Evolutionary conservation across 2,113 vertebrate genomes (phyloP).

Genomic region (Aphyosemion australe): DNA sequence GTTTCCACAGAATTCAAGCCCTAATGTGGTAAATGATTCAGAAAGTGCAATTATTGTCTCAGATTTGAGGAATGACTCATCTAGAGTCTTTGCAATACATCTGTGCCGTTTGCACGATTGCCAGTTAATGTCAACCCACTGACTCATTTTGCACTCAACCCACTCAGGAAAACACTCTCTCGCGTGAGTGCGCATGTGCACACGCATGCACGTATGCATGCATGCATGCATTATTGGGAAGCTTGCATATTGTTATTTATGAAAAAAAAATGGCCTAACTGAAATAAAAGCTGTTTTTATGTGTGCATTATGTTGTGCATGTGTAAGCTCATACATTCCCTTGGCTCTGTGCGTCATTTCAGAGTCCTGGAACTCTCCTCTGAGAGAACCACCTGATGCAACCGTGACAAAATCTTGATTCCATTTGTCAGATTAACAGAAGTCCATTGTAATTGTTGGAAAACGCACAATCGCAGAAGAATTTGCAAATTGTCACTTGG

Average conservation of each 20-base stretch:
- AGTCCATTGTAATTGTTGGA: too few relatives aligned
- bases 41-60: conserved; percentile 53
- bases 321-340: background rate
- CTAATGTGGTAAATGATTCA: conserved; percentile 49
- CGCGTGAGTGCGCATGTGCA: too few relatives aligned
- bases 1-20: conserved; percentile 37
- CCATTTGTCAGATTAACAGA: too few relatives aligned
- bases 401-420: conserved; percentile 4
- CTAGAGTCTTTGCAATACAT: conserved; percentile 35
- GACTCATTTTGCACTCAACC: conserved; percentile 59
- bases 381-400: conserved; percentile 10
- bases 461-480: too few relatives aligned
- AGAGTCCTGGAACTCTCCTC: conserved; percentile 8
- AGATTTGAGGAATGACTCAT: conserved; percentile 61
- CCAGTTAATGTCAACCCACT: conserved; percentile 55
- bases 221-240: conserved; percentile 27
- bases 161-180: conserved; percentile 30
- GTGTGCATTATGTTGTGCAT: background rate
- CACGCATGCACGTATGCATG: background rate
- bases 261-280: background rate
- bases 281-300: background rate
- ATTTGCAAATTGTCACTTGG: too few relatives aligned
- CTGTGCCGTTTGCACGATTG: conserved; percentile 44
- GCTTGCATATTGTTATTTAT: conserved; percentile 2
- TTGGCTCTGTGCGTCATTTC: conserved; percentile 2